Evolutionary conservation across 2,797 vertebrate species (phyloP), one percentile per base, ranked within the genome.

Genomic region (Fringilla coelebs): DNA sequence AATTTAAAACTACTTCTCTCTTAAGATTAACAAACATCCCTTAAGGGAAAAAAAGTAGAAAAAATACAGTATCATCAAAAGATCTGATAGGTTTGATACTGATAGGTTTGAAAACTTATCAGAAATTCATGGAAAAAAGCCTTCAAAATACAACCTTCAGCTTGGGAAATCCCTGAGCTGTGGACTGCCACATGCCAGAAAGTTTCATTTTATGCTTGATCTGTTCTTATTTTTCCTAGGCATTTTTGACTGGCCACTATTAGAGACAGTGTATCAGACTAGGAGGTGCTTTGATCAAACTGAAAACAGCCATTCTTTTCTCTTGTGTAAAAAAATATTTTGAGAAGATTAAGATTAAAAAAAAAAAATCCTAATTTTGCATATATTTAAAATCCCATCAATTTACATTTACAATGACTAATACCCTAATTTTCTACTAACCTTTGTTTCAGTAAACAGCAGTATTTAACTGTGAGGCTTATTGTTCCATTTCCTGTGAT

Each of bases 121-220:
- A 96, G 57, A 85, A 91, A 95, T 94, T 88, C 52, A 83, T 74
- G 25, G 58, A 85, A 74, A 45, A 80, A 90, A 88, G 34, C 41
- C n/a, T 88, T 91, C 73, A 83, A 63, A 96, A 94, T 77, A 78
- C 6, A 94, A 67, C 32, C 65, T 90, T 80, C 68, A 88, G 10
- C 79, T 65, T 90, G 26, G 73, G 57, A 94, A 94, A 90, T 90
- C 83, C 83, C 85, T 90, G 82, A 91, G 88, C 93, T 94, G 61
- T 90, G 79, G 92, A 96, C 85, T 96, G 93, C 49, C 79, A 93
- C 88, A 94, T 93, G 76, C 41, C 88, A 91, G 79, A 74, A 91
- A 88, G 73, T 84, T 95, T 90, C 83, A 86, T 94, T 90, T 95
- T 93, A 95, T 74, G 92, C 89, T 87, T 94, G 65, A 89, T 71